A percentile compares a stretch with the other conserved stretches of the same genome.
These are phyloP conservation scores for Lymantria dispar DNA, from an alignment of 2,888 invertebrate genomes.

Conservation along the genomic window DNA sequence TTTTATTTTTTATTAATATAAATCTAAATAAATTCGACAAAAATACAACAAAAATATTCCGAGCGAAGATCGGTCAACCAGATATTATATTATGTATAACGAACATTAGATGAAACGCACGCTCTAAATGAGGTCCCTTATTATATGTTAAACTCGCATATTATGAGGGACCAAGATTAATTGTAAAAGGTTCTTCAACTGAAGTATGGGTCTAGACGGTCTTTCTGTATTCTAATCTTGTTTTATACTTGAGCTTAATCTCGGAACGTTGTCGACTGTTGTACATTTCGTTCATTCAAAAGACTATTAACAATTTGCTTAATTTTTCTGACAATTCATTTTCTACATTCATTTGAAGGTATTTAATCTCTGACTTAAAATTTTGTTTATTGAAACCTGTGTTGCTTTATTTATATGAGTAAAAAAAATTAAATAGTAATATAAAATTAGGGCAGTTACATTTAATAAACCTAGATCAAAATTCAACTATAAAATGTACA, in stretches of 20 bases:
- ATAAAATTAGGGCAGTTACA: no score
- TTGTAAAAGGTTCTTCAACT: conserved; percentile 42
- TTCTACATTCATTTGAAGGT: background rate
- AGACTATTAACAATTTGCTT: background rate
- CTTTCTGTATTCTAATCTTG: conserved; percentile 48
- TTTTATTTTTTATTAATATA: no score
- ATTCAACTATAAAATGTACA: no score
- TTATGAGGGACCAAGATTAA: conserved; percentile 36
- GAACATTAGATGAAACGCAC: background rate
- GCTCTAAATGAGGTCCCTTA: conserved; percentile 5
- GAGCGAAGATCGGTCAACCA: no score
- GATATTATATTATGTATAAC: background rate
- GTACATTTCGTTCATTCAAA: background rate
- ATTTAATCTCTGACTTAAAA: background rate
- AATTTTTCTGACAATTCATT: background rate
- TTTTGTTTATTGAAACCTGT: no score
- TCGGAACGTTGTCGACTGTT: conserved; percentile 8
- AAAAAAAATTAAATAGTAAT: no score
- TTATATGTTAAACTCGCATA: conserved; percentile 6
- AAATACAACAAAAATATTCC: no score
- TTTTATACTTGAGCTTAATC: conserved; percentile 20
- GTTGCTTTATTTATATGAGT: no score
- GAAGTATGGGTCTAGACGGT: conserved; percentile 67
- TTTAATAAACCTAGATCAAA: no score
- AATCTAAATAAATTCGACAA: no score